Conservation (phyloP, 2,113 vertebrate genomes). For the Sigmodon hispidus region DNA sequence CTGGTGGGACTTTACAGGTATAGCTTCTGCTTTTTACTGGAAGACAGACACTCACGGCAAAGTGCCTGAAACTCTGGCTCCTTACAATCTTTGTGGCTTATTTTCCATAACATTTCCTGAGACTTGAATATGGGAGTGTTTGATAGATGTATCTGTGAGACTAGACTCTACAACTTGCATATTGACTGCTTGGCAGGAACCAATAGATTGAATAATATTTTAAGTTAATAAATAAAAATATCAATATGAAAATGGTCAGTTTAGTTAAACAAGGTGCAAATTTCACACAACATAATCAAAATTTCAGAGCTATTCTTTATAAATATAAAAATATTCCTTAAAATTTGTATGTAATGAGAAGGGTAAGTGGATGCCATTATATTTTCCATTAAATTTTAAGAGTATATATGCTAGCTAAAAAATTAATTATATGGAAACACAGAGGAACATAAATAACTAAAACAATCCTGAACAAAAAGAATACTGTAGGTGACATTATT, state of each 20-base stretch:
- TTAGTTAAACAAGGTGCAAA: neutral
- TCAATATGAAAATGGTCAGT: neutral
- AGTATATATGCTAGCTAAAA: neutral
- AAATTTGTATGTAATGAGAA: neutral
- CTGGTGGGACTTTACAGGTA: no score
- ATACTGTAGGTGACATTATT: neutral
- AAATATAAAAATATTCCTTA: neutral
- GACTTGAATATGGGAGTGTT: no score
- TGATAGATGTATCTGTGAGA: neutral
- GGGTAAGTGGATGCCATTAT: neutral
- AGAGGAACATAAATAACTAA: neutral
- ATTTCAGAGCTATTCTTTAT: neutral
- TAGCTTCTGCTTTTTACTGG: no score
- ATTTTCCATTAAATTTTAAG: neutral
- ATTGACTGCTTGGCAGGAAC: neutral
- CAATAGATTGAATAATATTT: neutral
- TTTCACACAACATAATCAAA: neutral
- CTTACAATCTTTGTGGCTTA: no score
- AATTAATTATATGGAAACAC: neutral
- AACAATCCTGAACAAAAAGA: neutral
- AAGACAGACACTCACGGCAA: no score
- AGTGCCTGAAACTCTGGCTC: no score
- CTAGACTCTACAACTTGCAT: neutral
- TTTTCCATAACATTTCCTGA: no score
- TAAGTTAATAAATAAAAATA: neutral